Conservation (phyloP, 35 echinoderm and acorn worm genomes). For the Patiria miniata region DNA sequence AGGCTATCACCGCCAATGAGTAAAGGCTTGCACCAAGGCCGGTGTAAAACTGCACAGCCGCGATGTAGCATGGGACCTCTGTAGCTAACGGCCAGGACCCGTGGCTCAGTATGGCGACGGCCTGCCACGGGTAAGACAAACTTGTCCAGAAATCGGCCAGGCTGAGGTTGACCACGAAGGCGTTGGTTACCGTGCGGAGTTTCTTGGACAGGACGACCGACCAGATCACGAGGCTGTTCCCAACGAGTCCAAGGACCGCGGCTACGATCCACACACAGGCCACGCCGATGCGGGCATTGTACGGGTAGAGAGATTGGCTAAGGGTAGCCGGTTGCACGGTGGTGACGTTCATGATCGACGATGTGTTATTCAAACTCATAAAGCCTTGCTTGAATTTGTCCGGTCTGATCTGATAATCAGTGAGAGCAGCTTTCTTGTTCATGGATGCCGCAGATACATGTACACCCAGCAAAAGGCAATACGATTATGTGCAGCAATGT, state of each 20-base stretch:
- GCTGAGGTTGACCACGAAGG: conserved; percentile 65
- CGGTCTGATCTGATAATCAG: no score
- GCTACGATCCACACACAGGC: conserved; percentile 2
- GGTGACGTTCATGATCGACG: not conserved
- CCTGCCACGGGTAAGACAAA: conserved; percentile 45
- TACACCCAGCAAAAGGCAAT: no score
- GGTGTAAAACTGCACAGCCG: conserved; percentile 56
- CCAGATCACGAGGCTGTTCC: conserved; percentile 51
- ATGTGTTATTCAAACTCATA: no score
- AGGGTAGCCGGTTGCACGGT: not conserved
- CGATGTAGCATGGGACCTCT: conserved; percentile 31
- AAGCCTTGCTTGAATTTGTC: no score
- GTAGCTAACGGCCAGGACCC: conserved; percentile 41
- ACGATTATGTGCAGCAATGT: no score
- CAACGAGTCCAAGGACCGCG: conserved; percentile 10
- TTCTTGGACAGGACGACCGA: conserved; percentile 44
- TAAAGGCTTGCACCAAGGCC: conserved; percentile 65
- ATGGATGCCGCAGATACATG: no score
- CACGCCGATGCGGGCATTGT: not conserved
- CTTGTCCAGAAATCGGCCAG: conserved; percentile 47
- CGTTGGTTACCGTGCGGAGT: conserved; percentile 53
- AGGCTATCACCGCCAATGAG: conserved; percentile 65
- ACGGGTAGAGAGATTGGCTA: not conserved
- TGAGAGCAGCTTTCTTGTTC: no score
- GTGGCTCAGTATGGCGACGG: conserved; percentile 41